Conservation (phyloP, 2,113 vertebrate species). For the Leucopternis melanops region DNA sequence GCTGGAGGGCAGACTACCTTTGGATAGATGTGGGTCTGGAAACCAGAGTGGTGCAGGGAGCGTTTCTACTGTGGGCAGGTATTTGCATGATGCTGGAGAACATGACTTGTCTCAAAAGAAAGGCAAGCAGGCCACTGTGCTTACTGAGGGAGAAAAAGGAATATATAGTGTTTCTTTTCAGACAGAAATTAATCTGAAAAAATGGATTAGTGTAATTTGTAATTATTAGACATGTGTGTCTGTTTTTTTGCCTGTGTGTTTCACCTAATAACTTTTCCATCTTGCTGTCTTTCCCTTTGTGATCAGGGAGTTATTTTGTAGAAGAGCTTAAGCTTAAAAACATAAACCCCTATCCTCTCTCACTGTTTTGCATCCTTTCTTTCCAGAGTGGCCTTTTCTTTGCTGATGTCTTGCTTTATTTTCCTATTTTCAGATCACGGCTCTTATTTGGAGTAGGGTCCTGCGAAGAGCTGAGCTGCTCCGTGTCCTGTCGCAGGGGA, state of each 20-base stretch:
- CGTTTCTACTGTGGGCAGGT: neutral
- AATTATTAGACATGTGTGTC: neutral
- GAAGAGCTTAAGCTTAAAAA: neutral
- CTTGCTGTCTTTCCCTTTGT: neutral
- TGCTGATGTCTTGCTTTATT: neutral
- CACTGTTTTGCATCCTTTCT: neutral
- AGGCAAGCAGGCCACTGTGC: neutral
- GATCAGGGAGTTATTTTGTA: neutral
- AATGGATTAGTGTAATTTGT: neutral
- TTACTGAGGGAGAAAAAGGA: neutral
- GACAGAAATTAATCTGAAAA: neutral
- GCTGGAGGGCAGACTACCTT: neutral
- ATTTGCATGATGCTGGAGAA: neutral
- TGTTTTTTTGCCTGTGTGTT: neutral
- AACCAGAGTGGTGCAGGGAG: fast-evolving
- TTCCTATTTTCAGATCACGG: neutral
- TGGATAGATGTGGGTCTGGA: neutral
- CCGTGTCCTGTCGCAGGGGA: neutral
- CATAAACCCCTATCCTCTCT: neutral
- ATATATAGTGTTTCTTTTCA: neutral
- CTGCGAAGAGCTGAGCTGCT: neutral
- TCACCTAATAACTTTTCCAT: neutral
- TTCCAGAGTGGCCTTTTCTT: neutral
- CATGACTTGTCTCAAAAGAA: neutral
- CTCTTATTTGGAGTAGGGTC: neutral